Percentiles rank a stretch among this genome's conserved stretches.
These are phyloP conservation scores for Amblyornis subalaris DNA, from an alignment of 2,113 vertebrate genomes.

Conservation along the genomic window DNA sequence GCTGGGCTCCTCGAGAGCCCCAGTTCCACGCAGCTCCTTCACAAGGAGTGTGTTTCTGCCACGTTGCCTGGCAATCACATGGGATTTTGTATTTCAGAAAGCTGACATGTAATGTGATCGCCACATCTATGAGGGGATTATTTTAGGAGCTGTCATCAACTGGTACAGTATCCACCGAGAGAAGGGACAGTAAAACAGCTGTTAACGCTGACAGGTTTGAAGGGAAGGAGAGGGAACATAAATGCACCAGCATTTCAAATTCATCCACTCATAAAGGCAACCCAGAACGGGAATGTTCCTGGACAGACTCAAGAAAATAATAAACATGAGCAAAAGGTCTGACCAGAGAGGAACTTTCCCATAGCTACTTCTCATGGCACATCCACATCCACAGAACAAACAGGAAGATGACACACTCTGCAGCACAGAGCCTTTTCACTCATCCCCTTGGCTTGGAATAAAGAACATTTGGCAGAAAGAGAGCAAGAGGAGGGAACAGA, in stretches of 20 bases:
- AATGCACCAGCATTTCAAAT: background rate
- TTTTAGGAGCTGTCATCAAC: slow-evolving; percentile 20
- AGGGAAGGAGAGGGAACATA: background rate
- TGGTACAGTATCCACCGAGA: background rate
- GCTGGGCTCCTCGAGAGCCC: background rate
- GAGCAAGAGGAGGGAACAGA: background rate
- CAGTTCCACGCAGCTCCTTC: background rate
- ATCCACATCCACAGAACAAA: background rate
- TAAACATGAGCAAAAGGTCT: background rate
- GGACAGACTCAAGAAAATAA: background rate
- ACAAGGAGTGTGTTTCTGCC: background rate
- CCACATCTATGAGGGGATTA: background rate
- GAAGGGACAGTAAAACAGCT: background rate
- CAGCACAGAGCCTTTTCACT: background rate
- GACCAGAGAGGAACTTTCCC: background rate
- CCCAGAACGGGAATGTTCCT: background rate
- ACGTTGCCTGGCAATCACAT: slow-evolving; percentile 19
- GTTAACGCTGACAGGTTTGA: background rate
- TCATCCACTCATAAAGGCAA: rapidly evolving
- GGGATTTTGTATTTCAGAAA: background rate
- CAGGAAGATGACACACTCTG: background rate
- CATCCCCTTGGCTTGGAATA: background rate
- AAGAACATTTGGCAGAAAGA: background rate
- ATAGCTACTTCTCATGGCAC: background rate
- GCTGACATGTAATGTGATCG: background rate